Evolutionary conservation across 2,888 invertebrate species (phyloP), one percentile per base, ranked within the genome.

Genomic region (Cantharis flavilabris): DNA sequence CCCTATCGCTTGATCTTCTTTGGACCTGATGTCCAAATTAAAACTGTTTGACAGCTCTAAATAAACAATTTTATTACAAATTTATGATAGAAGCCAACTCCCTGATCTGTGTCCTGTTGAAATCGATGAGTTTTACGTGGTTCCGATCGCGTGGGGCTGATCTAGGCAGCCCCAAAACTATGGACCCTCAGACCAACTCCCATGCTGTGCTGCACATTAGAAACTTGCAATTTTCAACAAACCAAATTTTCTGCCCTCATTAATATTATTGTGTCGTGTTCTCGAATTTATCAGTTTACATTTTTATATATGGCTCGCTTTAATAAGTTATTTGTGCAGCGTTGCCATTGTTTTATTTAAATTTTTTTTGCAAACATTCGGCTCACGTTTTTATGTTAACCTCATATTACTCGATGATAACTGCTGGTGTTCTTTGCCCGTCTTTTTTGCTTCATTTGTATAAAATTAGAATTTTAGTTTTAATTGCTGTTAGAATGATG

Each of bases 41-140:
- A 77, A 77, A 71, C 76, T 71, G 77, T 76, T 79, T 83, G 82
- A 82, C 82, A 82, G 80, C 80, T 79, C 80, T 73, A 74, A 77
- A 72, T 72, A 78, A 77, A 77, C 75, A 76, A 75, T 81, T 82
- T 80, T 81, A 81, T 80, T 80, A 75, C 65, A 76, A 80, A 82
- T 80, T 81, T 82, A 79, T 72, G 75, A 75, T 79, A 74, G 81
- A 80, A 80, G 83, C 81, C 82, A 81, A 81, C 82, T 82, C 82
- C 80, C 82, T 76, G 80, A 77, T 72, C 79, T 79, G 75, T 79
- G 81, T 81, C 77, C 81, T 80, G 83, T 82, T 85, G 80, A 83
- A 83, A 86, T 86, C 86, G 86, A 86, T 86, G 84, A 84, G 82
- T 83, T 84, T 84, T 83, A 84, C 84, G 84, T 85, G 85, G 84